phyloP scores from a whole-genome alignment of 2,797 vertebrate genomes.

The Eidolon dupreanum region DNA sequence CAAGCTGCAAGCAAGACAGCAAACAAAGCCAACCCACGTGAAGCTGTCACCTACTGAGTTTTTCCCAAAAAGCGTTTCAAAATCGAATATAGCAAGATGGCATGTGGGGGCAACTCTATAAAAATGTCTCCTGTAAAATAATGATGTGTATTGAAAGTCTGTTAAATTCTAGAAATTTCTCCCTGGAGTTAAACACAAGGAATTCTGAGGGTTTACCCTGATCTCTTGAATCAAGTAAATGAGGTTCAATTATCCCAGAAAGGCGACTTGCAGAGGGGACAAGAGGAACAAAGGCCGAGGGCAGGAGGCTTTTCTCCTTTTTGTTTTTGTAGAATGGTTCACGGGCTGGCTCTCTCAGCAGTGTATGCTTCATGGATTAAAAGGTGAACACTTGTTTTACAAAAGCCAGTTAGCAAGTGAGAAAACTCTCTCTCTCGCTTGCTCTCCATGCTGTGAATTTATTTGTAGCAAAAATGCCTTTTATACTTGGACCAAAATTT shows the following conservation, averaged over 20 bases:
- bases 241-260: neutral
- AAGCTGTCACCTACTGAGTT: neutral
- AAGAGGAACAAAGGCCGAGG: neutral
- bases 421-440: neutral
- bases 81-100: neutral
- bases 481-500: neutral
- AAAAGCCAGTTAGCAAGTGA: neutral
- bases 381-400: neutral
- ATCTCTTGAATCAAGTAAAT: neutral
- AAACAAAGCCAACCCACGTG: neutral
- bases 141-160: neutral
- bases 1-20: neutral
- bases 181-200: neutral
- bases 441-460: neutral
- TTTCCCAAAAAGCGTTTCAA: neutral
- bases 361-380: neutral
- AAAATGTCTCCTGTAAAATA: neutral
- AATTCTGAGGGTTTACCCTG: neutral
- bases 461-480: neutral
- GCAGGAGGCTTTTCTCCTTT: neutral
- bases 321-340: neutral
- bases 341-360: neutral
- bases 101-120: neutral
- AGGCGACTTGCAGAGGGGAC: neutral
- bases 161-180: neutral